Percentiles rank a stretch among this genome's conserved stretches.
Evolutionary conservation across 2,888 invertebrate species (phyloP).

Genomic region (Lasioglossum villosulum): DNA sequence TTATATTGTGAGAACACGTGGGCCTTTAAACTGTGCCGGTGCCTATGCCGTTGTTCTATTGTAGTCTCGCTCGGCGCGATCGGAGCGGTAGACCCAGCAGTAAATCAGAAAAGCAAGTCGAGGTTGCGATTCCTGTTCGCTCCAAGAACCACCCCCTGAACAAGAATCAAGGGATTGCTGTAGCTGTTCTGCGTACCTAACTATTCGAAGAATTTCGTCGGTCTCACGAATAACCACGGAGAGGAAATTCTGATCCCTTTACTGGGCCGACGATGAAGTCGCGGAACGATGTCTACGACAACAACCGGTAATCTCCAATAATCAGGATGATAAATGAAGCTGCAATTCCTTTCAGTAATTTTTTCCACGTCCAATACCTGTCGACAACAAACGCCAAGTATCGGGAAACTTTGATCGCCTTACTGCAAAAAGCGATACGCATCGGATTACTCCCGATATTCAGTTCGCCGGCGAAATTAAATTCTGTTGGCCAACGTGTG

Average conservation of each 20-base stretch:
- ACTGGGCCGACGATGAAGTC: neutral
- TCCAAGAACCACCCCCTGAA: too few relatives aligned
- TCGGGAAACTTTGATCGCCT: neutral
- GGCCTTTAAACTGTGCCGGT: too few relatives aligned
- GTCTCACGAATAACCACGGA: neutral
- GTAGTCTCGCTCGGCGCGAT: too few relatives aligned
- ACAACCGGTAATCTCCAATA: neutral
- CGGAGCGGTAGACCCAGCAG: too few relatives aligned
- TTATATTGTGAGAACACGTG: too few relatives aligned
- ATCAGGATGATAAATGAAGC: conserved; percentile 32
- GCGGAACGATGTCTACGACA: neutral
- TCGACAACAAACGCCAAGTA: conserved; percentile 8
- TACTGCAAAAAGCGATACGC: neutral
- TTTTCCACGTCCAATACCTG: conserved; percentile 44
- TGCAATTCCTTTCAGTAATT: conserved; percentile 20
- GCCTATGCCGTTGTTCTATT: too few relatives aligned
- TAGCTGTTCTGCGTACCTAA: neutral
- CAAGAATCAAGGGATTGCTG: too few relatives aligned
- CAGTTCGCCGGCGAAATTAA: conserved; percentile 7
- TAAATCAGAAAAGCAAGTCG: too few relatives aligned
- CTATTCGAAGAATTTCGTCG: neutral
- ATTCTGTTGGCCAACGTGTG: neutral
- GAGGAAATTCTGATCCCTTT: neutral
- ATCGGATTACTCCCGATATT: neutral
- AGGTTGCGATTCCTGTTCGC: too few relatives aligned